Base-by-base conservation (phyloP, 2,888 invertebrate species). In the Drosophila demipolita region DNA sequence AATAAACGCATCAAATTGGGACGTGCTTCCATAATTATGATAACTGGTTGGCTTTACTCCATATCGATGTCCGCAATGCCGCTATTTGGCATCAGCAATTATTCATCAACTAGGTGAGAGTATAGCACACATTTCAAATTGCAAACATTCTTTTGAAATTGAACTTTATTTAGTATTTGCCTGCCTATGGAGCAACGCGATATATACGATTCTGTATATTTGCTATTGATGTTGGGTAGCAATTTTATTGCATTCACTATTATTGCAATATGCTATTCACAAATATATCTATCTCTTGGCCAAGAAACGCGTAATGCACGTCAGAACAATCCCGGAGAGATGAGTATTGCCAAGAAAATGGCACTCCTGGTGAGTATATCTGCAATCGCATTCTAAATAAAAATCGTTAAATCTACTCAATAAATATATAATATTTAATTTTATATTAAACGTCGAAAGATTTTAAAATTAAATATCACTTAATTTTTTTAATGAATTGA, bases 341-440 rank as follows among this genome's bases (percentile, higher is more conserved):
- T 96, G 92, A 95, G 96, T 0, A 96, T 98, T 29, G 98, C 98
- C 36, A 97, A 97, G 91, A 96, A 97, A 91, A 98, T 98, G 97
- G 97, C 97, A 0, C 93, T 98, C n/a, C 94, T 98, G 42, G 96
- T 97, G 58, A 87, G 79, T 71, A 11, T 20, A 15, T 15, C 23
- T 15, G 23, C 15, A 8, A 2, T 15, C 1, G 6, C 7, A 36
- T 36, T 36, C 12, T 0, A 36, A 6, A 15, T 36, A 15, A 8
- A 38, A 38, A 8, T 17, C 38, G 38, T 38, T 17, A 17, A 20
- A 38, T 5, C 7, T 26, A 12, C 15, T 6, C 11, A 8, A 17
- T 17, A 38, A 38, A 1, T 38, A 8, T 38, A 1, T 17, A 38
- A 7, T 36, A 36, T 36, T 36, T 17, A 36, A 38, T 8, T 38